Evolutionary conservation across 2,797 vertebrate genomes (phyloP).

Genomic region (Schizopygopsis pylzovi): DNA sequence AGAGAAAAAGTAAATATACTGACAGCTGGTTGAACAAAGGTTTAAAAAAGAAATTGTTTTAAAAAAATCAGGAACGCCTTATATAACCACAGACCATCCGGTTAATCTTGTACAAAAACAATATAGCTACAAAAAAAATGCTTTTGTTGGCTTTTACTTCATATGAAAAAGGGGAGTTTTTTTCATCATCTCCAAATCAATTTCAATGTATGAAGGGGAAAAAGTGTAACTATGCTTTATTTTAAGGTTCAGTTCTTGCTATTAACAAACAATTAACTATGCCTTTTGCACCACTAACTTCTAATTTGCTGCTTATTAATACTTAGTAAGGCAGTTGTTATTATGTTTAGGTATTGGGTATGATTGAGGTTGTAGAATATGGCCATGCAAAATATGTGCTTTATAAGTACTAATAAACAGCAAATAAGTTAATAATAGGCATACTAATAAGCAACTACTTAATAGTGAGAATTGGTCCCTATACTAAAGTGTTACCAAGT

Average conservation of each 20-base stretch:
- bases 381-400: background rate
- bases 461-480: background rate
- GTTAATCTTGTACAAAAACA: background rate
- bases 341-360: background rate
- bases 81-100: background rate
- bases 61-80: background rate
- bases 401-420: background rate
- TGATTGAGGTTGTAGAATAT: background rate
- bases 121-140: conserved; percentile 7
- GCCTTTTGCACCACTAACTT: background rate
- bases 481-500: background rate
- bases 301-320: background rate
- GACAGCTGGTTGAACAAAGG: conserved; percentile 22
- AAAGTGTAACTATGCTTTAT: background rate
- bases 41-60: background rate
- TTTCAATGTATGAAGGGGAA: background rate
- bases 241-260: background rate
- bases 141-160: background rate
- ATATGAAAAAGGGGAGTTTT: background rate
- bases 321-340: background rate
- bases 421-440: background rate
- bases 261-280: background rate
- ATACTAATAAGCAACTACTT: background rate
- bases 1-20: conserved; percentile 27
- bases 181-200: background rate